These are phyloP conservation scores for Penelope pileata DNA, from an alignment of 2,113 vertebrate species.

Conservation along the genomic window DNA sequence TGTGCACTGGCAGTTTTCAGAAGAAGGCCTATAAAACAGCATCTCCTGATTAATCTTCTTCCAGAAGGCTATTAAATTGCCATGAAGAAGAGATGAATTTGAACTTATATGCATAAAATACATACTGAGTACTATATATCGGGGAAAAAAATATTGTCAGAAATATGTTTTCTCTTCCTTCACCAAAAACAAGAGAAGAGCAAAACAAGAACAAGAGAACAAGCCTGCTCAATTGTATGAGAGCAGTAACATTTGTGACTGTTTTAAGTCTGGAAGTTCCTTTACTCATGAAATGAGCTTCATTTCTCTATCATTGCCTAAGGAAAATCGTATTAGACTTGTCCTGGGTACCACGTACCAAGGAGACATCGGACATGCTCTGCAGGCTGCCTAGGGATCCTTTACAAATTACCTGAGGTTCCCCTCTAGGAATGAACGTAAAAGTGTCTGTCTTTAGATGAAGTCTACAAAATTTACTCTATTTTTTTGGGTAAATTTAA, in stretches of 20 bases:
- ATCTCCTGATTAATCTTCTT: background rate
- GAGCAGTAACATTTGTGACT: fast-evolving
- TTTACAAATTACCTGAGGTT: background rate
- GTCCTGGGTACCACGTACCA: fast-evolving
- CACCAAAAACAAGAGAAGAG: too few relatives aligned
- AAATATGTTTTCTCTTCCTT: background rate
- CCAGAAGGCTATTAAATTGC: background rate
- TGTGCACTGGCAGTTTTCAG: background rate
- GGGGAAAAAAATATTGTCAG: background rate
- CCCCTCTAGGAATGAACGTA: background rate
- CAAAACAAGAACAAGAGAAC: background rate
- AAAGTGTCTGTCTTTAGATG: background rate
- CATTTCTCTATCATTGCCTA: background rate
- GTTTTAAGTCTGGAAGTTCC: background rate
- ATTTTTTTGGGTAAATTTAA: too few relatives aligned
- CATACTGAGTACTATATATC: background rate
- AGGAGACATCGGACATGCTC: fast-evolving
- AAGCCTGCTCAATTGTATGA: fast-evolving
- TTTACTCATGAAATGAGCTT: background rate
- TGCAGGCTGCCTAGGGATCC: background rate
- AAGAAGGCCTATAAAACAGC: background rate
- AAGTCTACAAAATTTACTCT: background rate
- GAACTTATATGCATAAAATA: background rate
- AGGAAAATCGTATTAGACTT: background rate
- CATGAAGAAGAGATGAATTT: background rate